Evolutionary conservation across 2,113 vertebrate genomes (phyloP).

Genomic region (Zosterops borbonicus): DNA sequence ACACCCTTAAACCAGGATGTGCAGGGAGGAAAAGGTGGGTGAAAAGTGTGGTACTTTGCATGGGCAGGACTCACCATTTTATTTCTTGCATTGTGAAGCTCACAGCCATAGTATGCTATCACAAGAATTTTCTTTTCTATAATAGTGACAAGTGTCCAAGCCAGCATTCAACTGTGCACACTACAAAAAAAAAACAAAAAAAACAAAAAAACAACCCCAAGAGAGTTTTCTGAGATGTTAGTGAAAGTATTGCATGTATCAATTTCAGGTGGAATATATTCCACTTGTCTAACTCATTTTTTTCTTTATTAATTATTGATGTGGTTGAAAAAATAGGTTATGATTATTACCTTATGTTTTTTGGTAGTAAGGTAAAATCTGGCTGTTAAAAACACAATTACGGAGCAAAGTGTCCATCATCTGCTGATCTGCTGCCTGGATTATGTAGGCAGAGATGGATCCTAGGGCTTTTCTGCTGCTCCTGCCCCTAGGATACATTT

Average conservation of each 20-base stretch:
- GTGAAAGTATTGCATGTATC: not conserved
- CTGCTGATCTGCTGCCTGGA: not conserved
- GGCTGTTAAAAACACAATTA: not conserved
- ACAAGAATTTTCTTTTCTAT: not conserved
- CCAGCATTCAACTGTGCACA: not conserved
- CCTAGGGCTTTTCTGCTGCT: not conserved
- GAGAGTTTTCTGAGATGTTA: not conserved
- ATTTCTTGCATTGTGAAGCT: not conserved
- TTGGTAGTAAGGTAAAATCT: not conserved
- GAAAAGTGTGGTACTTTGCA: not conserved
- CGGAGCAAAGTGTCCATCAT: not conserved
- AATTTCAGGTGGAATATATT: not conserved
- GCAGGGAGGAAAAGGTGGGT: not conserved
- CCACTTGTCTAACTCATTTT: not conserved
- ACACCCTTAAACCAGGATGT: not conserved
- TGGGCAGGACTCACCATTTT: not conserved
- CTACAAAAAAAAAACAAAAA: not conserved
- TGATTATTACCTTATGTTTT: not conserved
- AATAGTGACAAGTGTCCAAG: not conserved
- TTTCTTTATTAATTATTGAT: not conserved
- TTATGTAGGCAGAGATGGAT: not conserved
- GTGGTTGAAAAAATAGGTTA: not conserved
- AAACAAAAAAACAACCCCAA: no score
- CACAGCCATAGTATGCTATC: not conserved
- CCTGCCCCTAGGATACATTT: not conserved